These are phyloP conservation scores for Scylla paramamosain DNA, from an alignment of 1,140 invertebrate species.

Conservation along the genomic window DNA sequence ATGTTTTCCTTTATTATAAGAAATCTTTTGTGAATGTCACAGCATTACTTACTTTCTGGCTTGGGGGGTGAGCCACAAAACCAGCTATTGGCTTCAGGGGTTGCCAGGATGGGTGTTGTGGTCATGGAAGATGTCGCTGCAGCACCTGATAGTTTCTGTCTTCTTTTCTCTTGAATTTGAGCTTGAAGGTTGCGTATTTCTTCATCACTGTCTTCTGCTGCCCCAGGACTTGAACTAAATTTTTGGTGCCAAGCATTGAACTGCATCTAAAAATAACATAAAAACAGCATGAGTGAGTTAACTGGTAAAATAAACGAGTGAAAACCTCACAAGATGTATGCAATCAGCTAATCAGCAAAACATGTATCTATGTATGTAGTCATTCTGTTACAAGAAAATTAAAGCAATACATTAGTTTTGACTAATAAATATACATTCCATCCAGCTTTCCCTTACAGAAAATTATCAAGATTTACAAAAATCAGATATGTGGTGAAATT, in stretches of 20 bases:
- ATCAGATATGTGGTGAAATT: no score
- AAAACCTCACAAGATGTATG: no score
- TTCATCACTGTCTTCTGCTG: constrained; percentile 85
- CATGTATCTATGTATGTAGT: no score
- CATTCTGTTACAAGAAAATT: no score
- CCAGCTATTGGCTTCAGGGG: background rate
- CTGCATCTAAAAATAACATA: constrained; percentile 75
- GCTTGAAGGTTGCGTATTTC: constrained; percentile 86
- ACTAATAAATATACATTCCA: no score
- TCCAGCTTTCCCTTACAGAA: no score
- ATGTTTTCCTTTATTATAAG: no score
- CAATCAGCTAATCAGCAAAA: no score
- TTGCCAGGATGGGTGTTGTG: background rate
- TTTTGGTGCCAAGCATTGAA: constrained; percentile 76
- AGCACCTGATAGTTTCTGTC: constrained; percentile 82
- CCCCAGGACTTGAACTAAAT: constrained; percentile 77
- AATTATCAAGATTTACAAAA: no score
- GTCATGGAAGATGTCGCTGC: constrained; percentile 58
- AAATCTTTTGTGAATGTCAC: no score
- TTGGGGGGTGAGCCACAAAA: background rate
- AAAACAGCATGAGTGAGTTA: background rate
- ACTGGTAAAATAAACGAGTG: background rate
- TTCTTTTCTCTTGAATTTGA: constrained; percentile 83
- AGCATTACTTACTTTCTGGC: constrained; percentile 55
- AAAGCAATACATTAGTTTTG: no score